Base-by-base conservation (phyloP, 1,140 invertebrate genomes). In the Pseudachorutes palmiensis region DNA sequence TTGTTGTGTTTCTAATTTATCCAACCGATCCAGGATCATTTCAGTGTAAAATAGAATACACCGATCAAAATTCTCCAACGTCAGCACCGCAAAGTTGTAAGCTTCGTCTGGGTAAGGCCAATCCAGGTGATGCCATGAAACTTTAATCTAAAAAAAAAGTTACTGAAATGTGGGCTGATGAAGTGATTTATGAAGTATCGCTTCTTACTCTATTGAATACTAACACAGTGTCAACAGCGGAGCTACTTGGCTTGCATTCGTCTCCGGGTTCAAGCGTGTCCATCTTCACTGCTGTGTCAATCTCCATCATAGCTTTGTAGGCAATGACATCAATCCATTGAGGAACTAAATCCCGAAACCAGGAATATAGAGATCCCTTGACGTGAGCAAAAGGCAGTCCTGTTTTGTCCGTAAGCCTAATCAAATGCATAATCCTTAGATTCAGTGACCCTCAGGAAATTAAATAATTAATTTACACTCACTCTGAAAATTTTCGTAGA, bases 71-170 rank as follows among this genome's bases (percentile, higher is more conserved):
- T 55, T 55, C 24, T 14, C 24, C 24, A 55, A 24, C 14, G 51
- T 55, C 5, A 55, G 51, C 9, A 55, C 24, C 24, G 51, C 51
- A 55, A 26, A 55, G 24, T 19, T 55, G 24, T 55, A 55, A 24
- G 51, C 51, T 22, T 55, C 51, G 9, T 55, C 24, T 14, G 51
- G 51, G 14, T 55, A 9, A 5, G 51, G 12, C 51, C 51, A 55
- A 55, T 55, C 51, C 12, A 55, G 51, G 9, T 55, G 9, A 55
- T 55, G 12, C 51, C 51, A 55, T 5, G 51, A 55, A 12, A 16
- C 24, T 24, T 55, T 22, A 9, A 55, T 55, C 51, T 55, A 55
- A 55, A 55, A 55, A 55, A 55, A 55, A 5, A 55, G 9, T 55
- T 55, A 16, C 24, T 24, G 12, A 55, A 55, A 55, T 55, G 9